Conservation (phyloP, 2,797 vertebrate genomes). For the Myotis myotis region DNA sequence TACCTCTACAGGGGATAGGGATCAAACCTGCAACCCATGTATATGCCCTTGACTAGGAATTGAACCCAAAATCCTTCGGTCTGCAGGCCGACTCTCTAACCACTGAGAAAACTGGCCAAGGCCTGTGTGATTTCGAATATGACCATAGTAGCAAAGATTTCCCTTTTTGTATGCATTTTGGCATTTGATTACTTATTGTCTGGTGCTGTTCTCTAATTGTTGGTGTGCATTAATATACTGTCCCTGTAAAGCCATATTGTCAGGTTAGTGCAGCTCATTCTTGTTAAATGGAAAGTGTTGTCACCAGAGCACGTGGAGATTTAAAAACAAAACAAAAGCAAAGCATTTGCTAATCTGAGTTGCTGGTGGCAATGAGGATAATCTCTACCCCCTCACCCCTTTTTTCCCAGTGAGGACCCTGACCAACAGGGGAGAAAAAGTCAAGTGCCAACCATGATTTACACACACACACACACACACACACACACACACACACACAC, state of each 20-base stretch:
- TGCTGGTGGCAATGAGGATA: not conserved
- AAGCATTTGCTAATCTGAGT: not conserved
- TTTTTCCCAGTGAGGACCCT: not conserved
- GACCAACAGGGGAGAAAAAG: not conserved
- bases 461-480: not conserved
- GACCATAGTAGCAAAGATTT: not conserved
- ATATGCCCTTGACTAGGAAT: too few relatives aligned
- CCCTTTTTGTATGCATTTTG: not conserved
- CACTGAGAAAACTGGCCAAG: too few relatives aligned
- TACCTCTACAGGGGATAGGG: too few relatives aligned
- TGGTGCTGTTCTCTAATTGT: not conserved
- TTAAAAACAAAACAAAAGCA: not conserved
- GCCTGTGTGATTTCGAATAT: not conserved
- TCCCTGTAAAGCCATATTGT: not conserved
- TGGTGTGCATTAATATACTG: too few relatives aligned
- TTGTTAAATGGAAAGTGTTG: not conserved
- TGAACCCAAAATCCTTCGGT: too few relatives aligned
- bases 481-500: too few relatives aligned
- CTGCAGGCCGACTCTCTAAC: too few relatives aligned
- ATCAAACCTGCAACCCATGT: too few relatives aligned
- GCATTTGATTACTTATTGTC: not conserved
- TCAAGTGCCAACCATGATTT: not conserved
- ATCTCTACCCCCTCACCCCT: not conserved
- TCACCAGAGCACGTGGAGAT: not conserved
- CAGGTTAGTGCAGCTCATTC: rapidly evolving